Evolutionary conservation across 2,888 invertebrate genomes (phyloP), one percentile per base, ranked within the genome.

Genomic region (Timema cristinae): DNA sequence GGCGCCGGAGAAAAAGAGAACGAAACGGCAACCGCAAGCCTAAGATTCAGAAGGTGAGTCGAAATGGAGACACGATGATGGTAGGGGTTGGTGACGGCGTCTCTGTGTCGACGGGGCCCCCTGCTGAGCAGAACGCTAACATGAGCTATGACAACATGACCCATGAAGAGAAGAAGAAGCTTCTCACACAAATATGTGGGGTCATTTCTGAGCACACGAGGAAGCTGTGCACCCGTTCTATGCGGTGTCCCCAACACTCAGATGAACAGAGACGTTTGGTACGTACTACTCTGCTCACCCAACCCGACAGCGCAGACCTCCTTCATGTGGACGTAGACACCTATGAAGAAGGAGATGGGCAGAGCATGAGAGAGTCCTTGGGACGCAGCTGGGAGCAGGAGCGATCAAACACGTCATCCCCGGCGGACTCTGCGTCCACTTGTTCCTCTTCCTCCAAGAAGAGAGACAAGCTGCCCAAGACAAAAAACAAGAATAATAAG

Each of bases 201-300:
- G 91, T 91, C 0, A 86, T 91, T 7, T 91, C 91, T 0, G 90
- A 90, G 75, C 90, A 90, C 77, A 91, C 91, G 0, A 90, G 89
- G 79, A 90, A 90, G 77, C 83, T 91, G 78, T 91, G 91, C 78
- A 91, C 90, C 8, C 85, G 90, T 68, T 90, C 91, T 0, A 87
- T 88, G 70, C 86, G 89, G 50, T 91, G 91, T 80, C 90, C 90
- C 0, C 90, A 90, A 77, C 91, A 91, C 78, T 87, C 88, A 0
- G 91, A 90, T 73, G 90, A 90, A 74, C 91, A 91, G 77, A 84
- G 91, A 0, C 85, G 88, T 66, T 85, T 88, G 9, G 86, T 90
- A 6, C 76, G 84, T 70, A 77, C 78, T 9, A 78, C 76, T 70
- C 77, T 83, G 13, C 76, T 83, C 4, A 16, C 48, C 10, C 75